Evolutionary conservation across 2,888 invertebrate genomes (phyloP).

Genomic region (Gryllus longicercus): DNA sequence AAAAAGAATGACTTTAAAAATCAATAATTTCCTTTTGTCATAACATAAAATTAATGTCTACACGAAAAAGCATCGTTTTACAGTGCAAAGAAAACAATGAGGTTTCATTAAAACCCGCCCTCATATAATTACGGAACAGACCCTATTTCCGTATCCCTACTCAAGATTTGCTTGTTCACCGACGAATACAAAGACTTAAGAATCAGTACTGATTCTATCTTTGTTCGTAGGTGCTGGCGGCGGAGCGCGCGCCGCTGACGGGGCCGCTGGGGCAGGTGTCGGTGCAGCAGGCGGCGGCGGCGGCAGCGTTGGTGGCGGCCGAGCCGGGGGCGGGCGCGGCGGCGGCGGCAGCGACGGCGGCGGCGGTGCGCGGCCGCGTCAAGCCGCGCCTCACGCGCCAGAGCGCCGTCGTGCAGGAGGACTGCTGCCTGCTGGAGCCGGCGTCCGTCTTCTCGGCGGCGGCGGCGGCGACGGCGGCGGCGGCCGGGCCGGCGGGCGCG

Average conservation of each 20-base stretch:
- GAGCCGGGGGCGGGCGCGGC: constrained; percentile 35
- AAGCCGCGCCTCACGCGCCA: constrained; percentile 78
- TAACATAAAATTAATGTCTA: too few species aligned
- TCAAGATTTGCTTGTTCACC: too few species aligned
- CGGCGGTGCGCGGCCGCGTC: constrained; percentile 42
- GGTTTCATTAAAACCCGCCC: too few species aligned
- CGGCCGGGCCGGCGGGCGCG: not conserved
- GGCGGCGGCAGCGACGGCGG: constrained; percentile 30
- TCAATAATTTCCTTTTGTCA: too few species aligned
- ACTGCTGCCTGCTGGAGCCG: constrained; percentile 55
- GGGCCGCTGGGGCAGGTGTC: constrained; percentile 26
- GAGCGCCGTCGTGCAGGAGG: constrained; percentile 72
- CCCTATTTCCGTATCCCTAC: too few species aligned
- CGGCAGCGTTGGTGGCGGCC: not conserved
- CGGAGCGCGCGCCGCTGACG: constrained; percentile 33
- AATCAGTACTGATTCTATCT: too few species aligned
- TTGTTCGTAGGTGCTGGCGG: not conserved
- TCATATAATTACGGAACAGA: too few species aligned
- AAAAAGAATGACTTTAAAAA: too few species aligned
- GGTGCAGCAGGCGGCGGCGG: not conserved
- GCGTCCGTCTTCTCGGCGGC: not conserved
- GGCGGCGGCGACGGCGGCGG: not conserved
- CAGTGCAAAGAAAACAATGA: too few species aligned
- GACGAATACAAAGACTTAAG: too few species aligned
- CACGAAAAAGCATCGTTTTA: too few species aligned